phyloP scores from a whole-genome alignment of 2,888 invertebrate species.

The Galerucella pusilla region DNA sequence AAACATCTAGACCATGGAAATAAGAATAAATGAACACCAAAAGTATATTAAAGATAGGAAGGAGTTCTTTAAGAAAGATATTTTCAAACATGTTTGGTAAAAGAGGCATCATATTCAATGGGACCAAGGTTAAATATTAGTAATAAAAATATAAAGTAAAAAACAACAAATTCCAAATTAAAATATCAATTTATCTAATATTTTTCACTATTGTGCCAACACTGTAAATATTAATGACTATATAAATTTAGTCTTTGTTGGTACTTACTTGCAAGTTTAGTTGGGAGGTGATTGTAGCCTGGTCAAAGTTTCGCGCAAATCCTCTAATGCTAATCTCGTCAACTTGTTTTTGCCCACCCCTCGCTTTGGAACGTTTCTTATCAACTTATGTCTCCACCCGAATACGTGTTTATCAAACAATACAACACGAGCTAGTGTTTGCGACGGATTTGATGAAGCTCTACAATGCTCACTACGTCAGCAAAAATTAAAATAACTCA shows the following conservation, averaged over 20 bases:
- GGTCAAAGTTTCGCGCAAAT: constrained; percentile 23
- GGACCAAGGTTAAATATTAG: too few species aligned
- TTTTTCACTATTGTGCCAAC: too few species aligned
- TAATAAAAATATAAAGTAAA: too few species aligned
- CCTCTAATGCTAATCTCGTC: constrained; percentile 30
- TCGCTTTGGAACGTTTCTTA: constrained; percentile 27
- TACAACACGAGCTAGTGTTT: constrained; percentile 24
- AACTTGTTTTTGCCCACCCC: constrained; percentile 24
- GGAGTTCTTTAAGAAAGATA: too few species aligned
- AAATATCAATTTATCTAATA: too few species aligned
- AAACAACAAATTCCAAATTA: too few species aligned
- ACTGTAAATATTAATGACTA: not conserved
- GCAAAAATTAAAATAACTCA: constrained; percentile 21
- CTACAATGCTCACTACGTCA: constrained; percentile 31
- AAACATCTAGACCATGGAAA: too few species aligned
- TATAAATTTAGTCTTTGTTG: not conserved
- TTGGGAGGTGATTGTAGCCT: not conserved
- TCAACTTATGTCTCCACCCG: constrained; percentile 2
- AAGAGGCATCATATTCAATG: too few species aligned
- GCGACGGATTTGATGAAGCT: constrained; percentile 37
- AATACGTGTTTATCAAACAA: constrained; percentile 26
- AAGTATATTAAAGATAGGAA: too few species aligned
- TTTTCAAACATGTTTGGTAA: too few species aligned
- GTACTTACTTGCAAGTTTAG: constrained; percentile 28
- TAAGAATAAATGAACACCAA: too few species aligned